Conservation (phyloP, 92 coral and sea anemone species). For the Meandrina meandrites region DNA sequence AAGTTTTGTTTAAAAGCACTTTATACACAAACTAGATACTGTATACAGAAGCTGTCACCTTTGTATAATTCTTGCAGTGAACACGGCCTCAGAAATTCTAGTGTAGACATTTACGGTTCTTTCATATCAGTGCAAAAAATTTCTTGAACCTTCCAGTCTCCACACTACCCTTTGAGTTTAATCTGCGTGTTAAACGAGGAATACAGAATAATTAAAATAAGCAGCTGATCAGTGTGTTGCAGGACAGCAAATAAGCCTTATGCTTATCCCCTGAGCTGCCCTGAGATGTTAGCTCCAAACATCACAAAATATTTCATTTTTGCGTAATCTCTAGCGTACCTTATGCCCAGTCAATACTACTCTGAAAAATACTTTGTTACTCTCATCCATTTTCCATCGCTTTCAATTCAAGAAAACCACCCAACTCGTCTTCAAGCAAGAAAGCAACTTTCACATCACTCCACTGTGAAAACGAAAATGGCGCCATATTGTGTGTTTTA, state of each 20-base stretch:
- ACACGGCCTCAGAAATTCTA: too few relatives aligned
- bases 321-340: not conserved
- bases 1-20: not conserved
- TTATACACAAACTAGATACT: not conserved
- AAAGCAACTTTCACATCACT: not conserved
- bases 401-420: not conserved
- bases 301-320: not conserved
- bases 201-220: not conserved
- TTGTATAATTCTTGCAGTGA: too few relatives aligned
- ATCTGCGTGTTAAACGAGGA: not conserved
- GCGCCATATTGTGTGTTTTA: not conserved
- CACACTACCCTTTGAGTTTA: not conserved
- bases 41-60: too few relatives aligned
- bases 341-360: too few relatives aligned
- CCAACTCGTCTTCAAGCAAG: not conserved
- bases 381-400: slow-evolving; percentile 10
- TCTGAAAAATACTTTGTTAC: not conserved
- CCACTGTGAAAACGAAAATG: not conserved
- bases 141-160: not conserved
- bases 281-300: too few relatives aligned
- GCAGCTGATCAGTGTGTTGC: too few relatives aligned
- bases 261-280: not conserved
- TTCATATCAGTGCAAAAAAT: not conserved
- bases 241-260: too few relatives aligned
- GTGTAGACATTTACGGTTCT: too few relatives aligned